Percentiles rank a stretch among this genome's conserved stretches.
These are phyloP conservation scores for Dasypus novemcinctus DNA, from an alignment of 2,113 vertebrate species.

Conservation along the genomic window DNA sequence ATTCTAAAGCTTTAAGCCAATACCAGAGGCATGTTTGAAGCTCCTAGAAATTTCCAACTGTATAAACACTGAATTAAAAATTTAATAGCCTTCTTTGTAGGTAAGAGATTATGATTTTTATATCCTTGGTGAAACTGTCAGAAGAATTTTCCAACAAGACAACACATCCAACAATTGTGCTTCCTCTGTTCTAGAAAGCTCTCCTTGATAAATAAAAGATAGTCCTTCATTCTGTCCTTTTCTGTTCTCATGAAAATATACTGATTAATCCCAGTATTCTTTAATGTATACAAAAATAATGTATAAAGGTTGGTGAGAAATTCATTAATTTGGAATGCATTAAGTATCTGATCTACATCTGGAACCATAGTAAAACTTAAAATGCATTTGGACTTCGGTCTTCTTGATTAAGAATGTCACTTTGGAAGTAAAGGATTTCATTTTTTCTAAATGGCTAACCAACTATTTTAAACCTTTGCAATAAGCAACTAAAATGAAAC, in stretches of 20 bases:
- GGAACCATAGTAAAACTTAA: background rate
- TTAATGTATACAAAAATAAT: background rate
- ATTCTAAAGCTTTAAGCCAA: background rate
- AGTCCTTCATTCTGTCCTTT: background rate
- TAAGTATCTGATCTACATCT: background rate
- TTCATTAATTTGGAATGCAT: background rate
- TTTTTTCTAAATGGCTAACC: background rate
- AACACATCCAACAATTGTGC: background rate
- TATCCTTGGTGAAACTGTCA: background rate
- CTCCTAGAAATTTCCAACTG: background rate
- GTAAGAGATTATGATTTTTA: conserved; percentile 18
- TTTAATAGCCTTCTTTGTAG: background rate
- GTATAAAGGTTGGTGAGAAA: background rate
- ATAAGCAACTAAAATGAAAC: background rate
- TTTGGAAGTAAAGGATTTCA: background rate
- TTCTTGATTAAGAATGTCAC: background rate
- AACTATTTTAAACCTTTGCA: background rate
- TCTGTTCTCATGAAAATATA: background rate
- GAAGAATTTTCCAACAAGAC: conserved; percentile 17
- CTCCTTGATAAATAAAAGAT: background rate
- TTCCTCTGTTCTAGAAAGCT: background rate
- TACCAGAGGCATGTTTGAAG: background rate
- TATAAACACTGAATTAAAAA: background rate
- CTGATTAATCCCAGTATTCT: background rate
- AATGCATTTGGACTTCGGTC: background rate